Percentiles rank a stretch among this genome's conserved stretches.
phyloP scores from a whole-genome alignment of 2,113 vertebrate species.

The Gasterosteus aculeatus region DNA sequence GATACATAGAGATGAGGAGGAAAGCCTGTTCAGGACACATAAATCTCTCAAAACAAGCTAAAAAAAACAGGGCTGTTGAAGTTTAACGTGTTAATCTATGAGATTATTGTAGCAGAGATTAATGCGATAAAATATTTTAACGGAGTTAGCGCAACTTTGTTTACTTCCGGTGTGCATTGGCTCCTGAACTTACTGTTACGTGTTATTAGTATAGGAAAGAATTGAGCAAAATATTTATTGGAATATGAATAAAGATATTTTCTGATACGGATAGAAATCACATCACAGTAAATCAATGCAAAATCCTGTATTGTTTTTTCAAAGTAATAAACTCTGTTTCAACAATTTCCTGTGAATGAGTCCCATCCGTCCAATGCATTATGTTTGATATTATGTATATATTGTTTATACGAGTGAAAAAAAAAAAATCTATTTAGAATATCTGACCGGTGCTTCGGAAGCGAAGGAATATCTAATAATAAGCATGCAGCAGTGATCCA shows the following conservation, averaged over 20 bases:
- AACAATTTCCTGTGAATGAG: background rate
- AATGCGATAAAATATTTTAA: too few relatives aligned
- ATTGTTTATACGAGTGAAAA: background rate
- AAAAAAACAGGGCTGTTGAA: too few relatives aligned
- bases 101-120: too few relatives aligned
- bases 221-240: background rate
- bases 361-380: background rate
- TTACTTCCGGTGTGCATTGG: too few relatives aligned
- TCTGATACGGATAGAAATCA: background rate
- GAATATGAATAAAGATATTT: background rate
- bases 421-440: background rate
- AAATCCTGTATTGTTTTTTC: background rate
- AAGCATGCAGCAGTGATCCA: background rate
- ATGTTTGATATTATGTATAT: background rate
- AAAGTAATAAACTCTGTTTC: background rate
- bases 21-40: background rate
- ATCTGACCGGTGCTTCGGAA: background rate
- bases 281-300: background rate
- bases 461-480: background rate
- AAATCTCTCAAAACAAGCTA: background rate
- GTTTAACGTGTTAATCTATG: too few relatives aligned
- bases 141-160: too few relatives aligned
- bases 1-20: conserved; percentile 18
- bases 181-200: background rate
- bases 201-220: background rate